Evolutionary conservation across 2,888 invertebrate species (phyloP).

Genomic region (Ophion ventricosus): DNA sequence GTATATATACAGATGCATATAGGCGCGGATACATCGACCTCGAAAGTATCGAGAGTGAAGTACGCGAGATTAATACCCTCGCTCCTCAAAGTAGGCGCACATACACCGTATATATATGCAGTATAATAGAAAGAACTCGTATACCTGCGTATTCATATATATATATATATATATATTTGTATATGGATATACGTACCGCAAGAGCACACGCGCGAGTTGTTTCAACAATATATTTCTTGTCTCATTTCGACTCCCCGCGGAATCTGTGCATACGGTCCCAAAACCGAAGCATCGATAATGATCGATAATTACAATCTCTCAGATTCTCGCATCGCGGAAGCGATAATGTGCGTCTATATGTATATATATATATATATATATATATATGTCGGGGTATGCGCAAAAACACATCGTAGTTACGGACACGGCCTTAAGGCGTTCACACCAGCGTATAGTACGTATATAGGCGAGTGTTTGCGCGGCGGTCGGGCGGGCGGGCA

Average conservation of each 20-base stretch:
- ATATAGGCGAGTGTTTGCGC: conserved; percentile 78
- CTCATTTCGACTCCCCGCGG: conserved; percentile 5
- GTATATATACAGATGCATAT: conserved; percentile 11
- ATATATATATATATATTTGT: too few relatives aligned
- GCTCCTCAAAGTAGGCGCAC: conserved; percentile 51
- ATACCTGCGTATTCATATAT: not conserved
- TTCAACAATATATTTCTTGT: conserved; percentile 31
- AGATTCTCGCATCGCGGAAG: conserved; percentile 57
- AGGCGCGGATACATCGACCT: conserved; percentile 78
- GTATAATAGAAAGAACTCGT: conserved; percentile 30
- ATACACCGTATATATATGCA: conserved; percentile 33
- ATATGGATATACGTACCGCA: not conserved
- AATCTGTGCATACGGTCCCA: not conserved
- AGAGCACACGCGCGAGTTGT: not conserved
- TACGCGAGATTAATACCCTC: conserved; percentile 70
- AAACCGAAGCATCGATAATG: conserved; percentile 51
- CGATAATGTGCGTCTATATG: conserved; percentile 5
- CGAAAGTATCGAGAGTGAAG: conserved; percentile 83
- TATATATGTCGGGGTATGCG: not conserved
- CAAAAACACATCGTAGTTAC: conserved; percentile 44
- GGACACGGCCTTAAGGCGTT: conserved; percentile 58
- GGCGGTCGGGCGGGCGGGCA: conserved; percentile 75
- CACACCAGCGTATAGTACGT: conserved; percentile 65
- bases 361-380: conserved; percentile 11
- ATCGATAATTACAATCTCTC: conserved; percentile 45